These are phyloP conservation scores for Dreissena rostriformis DNA, from an alignment of 1,140 invertebrate genomes.

Conservation along the genomic window DNA sequence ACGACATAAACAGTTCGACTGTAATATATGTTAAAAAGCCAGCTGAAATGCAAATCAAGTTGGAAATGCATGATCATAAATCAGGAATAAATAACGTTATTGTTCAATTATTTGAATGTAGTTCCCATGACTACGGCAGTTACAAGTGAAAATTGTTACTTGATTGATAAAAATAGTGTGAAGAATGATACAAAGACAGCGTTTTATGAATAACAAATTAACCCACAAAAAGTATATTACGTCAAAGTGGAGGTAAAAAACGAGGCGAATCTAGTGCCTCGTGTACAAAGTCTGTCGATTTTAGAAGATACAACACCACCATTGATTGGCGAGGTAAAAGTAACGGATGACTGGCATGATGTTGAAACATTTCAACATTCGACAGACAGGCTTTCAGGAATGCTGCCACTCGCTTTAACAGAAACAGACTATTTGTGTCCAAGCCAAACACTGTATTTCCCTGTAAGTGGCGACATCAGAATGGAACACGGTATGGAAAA, in stretches of 20 bases:
- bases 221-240: background rate
- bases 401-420: background rate
- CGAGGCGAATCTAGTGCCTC: background rate
- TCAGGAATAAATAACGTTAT: background rate
- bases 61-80: background rate
- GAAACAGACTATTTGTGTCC: background rate
- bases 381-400: background rate
- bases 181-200: background rate
- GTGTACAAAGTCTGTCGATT: background rate
- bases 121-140: background rate
- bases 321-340: background rate
- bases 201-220: background rate
- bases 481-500: background rate
- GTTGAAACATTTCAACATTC: background rate
- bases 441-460: background rate
- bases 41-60: background rate
- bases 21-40: background rate
- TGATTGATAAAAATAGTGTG: background rate
- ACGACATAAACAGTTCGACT: background rate
- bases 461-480: background rate
- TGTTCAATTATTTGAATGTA: background rate
- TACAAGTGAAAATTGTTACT: background rate
- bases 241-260: slow-evolving; percentile 6
- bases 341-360: background rate
- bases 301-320: background rate